Percentiles rank a stretch among this genome's conserved stretches.
These are phyloP conservation scores for Bufo gargarizans DNA, from an alignment of 2,113 vertebrate species.

Conservation along the genomic window DNA sequence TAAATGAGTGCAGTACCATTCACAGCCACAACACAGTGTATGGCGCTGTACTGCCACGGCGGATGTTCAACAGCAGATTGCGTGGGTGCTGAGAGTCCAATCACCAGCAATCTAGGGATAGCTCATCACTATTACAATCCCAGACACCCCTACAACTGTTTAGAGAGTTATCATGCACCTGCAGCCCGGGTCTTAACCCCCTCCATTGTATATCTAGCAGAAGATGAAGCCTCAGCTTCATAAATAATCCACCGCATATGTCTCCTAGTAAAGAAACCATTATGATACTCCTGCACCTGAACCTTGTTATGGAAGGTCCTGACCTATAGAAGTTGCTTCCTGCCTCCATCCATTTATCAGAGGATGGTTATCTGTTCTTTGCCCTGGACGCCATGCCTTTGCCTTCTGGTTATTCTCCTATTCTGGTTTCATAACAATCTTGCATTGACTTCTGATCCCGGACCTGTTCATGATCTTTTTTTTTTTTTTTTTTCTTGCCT, in stretches of 20 bases:
- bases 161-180: not conserved
- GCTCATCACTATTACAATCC: too few relatives aligned
- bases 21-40: too few relatives aligned
- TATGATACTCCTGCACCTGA: not conserved
- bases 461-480: not conserved
- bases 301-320: conserved; percentile 6
- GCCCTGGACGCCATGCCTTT: not conserved
- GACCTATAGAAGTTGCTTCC: conserved; percentile 8
- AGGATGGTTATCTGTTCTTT: not conserved
- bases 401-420: not conserved
- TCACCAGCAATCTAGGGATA: too few relatives aligned
- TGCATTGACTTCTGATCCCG: conserved; percentile 1
- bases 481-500: not conserved
- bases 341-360: conserved; percentile 2
- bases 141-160: not conserved
- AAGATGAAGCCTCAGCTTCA: not conserved
- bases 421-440: not conserved
- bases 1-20: too few relatives aligned
- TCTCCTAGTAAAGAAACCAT: conserved; percentile 15
- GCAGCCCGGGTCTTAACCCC: not conserved
- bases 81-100: too few relatives aligned
- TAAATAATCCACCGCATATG: not conserved
- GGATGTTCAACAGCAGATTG: too few relatives aligned
- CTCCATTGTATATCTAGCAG: not conserved
- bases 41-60: too few relatives aligned